These are phyloP conservation scores for Epinephelus fuscoguttatus DNA, from an alignment of 2,113 vertebrate species.

Conservation along the genomic window DNA sequence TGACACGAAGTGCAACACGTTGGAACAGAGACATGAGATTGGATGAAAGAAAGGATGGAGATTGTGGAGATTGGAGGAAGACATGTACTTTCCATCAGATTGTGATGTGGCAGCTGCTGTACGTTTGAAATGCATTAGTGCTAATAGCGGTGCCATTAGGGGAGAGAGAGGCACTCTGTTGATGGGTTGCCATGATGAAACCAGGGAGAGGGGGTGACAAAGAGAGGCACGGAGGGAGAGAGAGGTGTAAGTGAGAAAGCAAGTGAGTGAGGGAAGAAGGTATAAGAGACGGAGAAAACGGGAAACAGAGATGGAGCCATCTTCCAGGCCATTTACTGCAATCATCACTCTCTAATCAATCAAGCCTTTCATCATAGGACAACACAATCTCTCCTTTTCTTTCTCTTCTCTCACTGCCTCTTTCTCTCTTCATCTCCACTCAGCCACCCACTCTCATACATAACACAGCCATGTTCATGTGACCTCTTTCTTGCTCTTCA, in stretches of 20 bases:
- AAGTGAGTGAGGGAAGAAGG: slow-evolving; percentile 66
- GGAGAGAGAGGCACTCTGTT: slow-evolving; percentile 84
- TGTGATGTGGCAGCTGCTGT: slow-evolving; percentile 89
- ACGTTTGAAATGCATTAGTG: slow-evolving; percentile 91
- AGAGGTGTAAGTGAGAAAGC: slow-evolving; percentile 61
- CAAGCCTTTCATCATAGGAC: slow-evolving; percentile 88
- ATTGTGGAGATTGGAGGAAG: slow-evolving; percentile 75
- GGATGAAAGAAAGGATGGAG: slow-evolving; percentile 63
- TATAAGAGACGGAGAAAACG: slow-evolving; percentile 68
- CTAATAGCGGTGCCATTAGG: slow-evolving; percentile 93
- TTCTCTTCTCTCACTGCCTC: slow-evolving; percentile 48
- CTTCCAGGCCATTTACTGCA: slow-evolving; percentile 89
- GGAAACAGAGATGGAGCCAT: slow-evolving; percentile 82
- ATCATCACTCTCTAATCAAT: slow-evolving; percentile 88
- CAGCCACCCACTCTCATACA: slow-evolving; percentile 61
- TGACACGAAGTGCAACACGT: slow-evolving; percentile 45
- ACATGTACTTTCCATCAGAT: slow-evolving; percentile 85
- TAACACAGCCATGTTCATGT: slow-evolving; percentile 51
- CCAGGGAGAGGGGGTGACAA: slow-evolving; percentile 72
- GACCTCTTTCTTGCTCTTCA: slow-evolving; percentile 30
- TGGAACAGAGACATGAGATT: slow-evolving; percentile 55
- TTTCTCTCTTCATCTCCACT: slow-evolving; percentile 54
- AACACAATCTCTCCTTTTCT: slow-evolving; percentile 71
- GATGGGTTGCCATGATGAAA: slow-evolving; percentile 91
- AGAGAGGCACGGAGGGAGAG: slow-evolving; percentile 41